Evolutionary conservation across 2,113 vertebrate genomes (phyloP).

Genomic region (Mugil cephalus): DNA sequence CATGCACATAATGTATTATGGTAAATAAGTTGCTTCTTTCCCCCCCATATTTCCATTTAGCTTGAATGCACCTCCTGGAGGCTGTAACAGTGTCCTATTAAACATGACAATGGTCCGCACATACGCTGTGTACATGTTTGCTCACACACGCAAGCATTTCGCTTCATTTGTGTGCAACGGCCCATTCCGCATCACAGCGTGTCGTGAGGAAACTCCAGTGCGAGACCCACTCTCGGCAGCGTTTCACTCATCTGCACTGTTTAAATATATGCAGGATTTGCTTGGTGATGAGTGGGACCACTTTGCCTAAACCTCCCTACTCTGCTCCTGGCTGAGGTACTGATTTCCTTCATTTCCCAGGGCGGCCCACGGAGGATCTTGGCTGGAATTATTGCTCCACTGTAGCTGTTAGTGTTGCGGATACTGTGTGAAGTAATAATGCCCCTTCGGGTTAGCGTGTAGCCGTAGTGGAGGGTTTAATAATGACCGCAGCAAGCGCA

Average conservation of each 20-base stretch:
- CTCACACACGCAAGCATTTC: constrained; percentile 1
- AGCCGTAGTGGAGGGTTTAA: not conserved
- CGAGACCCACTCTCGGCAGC: not conserved
- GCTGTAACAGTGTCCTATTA: constrained; percentile 34
- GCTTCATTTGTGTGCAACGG: constrained; percentile 22
- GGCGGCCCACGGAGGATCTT: constrained; percentile 3
- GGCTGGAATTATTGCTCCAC: constrained; percentile 3
- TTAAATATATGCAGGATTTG: constrained; percentile 5
- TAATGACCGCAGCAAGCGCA: not conserved
- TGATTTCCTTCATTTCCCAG: constrained; percentile 30
- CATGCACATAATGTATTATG: constrained; percentile 23
- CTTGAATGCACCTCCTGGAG: not conserved
- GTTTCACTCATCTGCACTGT: constrained; percentile 14
- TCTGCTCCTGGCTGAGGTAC: not conserved
- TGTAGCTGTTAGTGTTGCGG: constrained; percentile 12
- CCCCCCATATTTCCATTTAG: not conserved
- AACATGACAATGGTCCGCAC: constrained; percentile 44
- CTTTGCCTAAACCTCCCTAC: constrained; percentile 17
- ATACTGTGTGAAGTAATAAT: not conserved
- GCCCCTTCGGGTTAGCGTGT: not conserved
- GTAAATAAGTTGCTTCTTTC: constrained; percentile 32
- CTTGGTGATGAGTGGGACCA: constrained; percentile 14
- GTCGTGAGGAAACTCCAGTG: not conserved
- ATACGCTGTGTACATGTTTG: constrained; percentile 40
- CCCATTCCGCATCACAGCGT: constrained; percentile 5